Conservation (phyloP, 1,140 invertebrate genomes). For the Drosophila paulistorum region DNA sequence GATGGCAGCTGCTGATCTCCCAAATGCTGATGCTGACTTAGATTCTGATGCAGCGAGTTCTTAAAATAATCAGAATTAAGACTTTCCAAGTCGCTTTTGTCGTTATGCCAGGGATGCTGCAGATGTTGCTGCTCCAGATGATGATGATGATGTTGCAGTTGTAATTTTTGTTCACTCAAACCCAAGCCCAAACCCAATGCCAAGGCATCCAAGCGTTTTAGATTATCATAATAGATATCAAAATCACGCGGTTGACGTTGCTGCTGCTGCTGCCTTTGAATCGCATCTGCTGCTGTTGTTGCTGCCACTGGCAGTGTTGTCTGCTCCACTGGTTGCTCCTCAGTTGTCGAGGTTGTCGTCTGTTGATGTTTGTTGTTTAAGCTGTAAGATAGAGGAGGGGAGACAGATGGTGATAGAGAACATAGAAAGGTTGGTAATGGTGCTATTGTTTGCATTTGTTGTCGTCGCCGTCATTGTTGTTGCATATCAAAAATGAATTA, state of each 20-base stretch:
- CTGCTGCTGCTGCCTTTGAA: conserved; percentile 24
- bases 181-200: conserved; percentile 55
- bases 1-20: conserved; percentile 47
- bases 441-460: conserved; percentile 64
- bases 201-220: conserved; percentile 80
- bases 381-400: conserved; percentile 30
- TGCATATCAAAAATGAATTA: conserved; percentile 38
- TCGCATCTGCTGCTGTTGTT: conserved; percentile 46
- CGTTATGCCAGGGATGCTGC: conserved; percentile 77
- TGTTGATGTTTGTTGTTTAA: conserved; percentile 60
- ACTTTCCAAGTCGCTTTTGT: conserved; percentile 86
- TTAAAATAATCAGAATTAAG: conserved; percentile 87
- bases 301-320: conserved; percentile 43
- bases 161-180: conserved; percentile 65
- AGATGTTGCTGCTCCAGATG: conserved; percentile 12
- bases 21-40: conserved; percentile 54
- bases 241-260: conserved; percentile 66
- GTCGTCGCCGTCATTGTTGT: conserved; percentile 44
- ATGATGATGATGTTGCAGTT: conserved; percentile 44
- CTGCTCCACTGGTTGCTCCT: conserved; percentile 41
- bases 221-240: conserved; percentile 81
- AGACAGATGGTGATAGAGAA: conserved; percentile 23
- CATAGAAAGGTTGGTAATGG: conserved; percentile 42
- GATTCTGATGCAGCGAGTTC: conserved; percentile 83
- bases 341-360: conserved; percentile 46